phyloP scores from a whole-genome alignment of 1,140 invertebrate genomes.

The Coenobita brevimanus region DNA sequence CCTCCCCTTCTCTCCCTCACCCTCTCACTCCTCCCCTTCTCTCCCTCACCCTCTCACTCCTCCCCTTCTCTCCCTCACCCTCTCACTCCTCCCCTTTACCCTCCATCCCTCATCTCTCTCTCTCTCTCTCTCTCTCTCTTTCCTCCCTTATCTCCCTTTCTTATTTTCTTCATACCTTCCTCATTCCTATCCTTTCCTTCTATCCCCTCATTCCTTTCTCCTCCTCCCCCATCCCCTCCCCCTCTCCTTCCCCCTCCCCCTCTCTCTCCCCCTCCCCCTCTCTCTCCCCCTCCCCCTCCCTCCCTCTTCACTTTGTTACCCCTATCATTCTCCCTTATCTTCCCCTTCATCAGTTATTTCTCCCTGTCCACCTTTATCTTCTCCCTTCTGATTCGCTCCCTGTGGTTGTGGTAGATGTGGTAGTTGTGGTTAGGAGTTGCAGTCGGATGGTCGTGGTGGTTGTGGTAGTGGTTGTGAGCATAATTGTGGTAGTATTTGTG shows the following conservation, averaged over 20 bases:
- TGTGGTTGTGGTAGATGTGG: no score
- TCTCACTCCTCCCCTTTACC: background rate
- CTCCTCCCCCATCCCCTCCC: slow-evolving; percentile 19
- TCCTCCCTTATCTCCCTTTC: slow-evolving; percentile 18
- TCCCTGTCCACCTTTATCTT: no score
- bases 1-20: background rate
- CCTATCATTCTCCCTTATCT: slow-evolving; percentile 6
- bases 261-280: background rate
- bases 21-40: slow-evolving; percentile 9
- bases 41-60: background rate
- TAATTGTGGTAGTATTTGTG: no score
- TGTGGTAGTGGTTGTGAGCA: no score
- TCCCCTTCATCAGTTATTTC: no score
- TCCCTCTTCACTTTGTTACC: background rate
- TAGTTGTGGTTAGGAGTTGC: no score
- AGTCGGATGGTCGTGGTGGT: no score
- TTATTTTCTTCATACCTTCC: background rate
- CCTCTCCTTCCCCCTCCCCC: background rate
- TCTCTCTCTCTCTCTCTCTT: slow-evolving; percentile 41
- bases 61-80: background rate
- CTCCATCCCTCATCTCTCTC: background rate
- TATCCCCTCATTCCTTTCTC: no score
- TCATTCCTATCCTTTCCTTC: no score
- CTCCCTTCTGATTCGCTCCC: no score
- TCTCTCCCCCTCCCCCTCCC: background rate